Conservation (phyloP, 2,113 vertebrate genomes). For the Epinephelus cyanopodus region DNA sequence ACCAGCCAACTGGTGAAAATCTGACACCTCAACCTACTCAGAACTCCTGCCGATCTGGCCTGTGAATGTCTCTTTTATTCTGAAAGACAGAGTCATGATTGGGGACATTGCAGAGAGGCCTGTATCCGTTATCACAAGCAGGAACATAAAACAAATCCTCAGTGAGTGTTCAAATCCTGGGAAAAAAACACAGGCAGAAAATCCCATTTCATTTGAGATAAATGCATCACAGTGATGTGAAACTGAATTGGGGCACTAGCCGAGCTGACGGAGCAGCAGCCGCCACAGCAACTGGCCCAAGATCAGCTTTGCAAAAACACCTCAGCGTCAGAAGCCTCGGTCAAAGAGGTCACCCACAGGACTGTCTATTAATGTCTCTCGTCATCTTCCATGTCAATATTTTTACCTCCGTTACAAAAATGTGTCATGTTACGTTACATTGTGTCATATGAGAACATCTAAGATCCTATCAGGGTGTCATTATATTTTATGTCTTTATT, state of each 20-base stretch:
- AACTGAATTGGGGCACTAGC: slow-evolving; percentile 7
- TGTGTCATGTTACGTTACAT: slow-evolving; percentile 38
- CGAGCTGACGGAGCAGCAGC: slow-evolving; percentile 8
- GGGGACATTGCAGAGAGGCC: slow-evolving; percentile 17
- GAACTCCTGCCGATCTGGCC: slow-evolving; percentile 33
- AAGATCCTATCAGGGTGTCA: slow-evolving; percentile 57
- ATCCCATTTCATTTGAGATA: slow-evolving; percentile 8
- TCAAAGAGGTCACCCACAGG: slow-evolving; percentile 23
- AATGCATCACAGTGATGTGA: slow-evolving; percentile 26
- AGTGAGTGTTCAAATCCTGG: slow-evolving; percentile 7
- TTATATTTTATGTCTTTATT: slow-evolving; percentile 10
- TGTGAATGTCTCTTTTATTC: slow-evolving; percentile 25
- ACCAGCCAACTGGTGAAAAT: slow-evolving; percentile 86
- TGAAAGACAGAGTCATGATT: slow-evolving; percentile 27
- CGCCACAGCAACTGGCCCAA: slow-evolving; percentile 31
- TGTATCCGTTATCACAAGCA: neutral
- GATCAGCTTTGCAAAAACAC: slow-evolving; percentile 54
- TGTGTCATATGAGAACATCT: slow-evolving; percentile 32
- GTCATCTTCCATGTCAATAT: slow-evolving; percentile 11
- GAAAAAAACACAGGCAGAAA: neutral
- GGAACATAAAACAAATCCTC: slow-evolving; percentile 21
- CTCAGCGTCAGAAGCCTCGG: slow-evolving; percentile 34
- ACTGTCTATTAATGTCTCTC: neutral
- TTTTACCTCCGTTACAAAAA: slow-evolving; percentile 29
- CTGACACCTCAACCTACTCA: slow-evolving; percentile 15